These are phyloP conservation scores for Cylindroiulus punctatus DNA, from an alignment of 2,888 invertebrate species.

Conservation along the genomic window DNA sequence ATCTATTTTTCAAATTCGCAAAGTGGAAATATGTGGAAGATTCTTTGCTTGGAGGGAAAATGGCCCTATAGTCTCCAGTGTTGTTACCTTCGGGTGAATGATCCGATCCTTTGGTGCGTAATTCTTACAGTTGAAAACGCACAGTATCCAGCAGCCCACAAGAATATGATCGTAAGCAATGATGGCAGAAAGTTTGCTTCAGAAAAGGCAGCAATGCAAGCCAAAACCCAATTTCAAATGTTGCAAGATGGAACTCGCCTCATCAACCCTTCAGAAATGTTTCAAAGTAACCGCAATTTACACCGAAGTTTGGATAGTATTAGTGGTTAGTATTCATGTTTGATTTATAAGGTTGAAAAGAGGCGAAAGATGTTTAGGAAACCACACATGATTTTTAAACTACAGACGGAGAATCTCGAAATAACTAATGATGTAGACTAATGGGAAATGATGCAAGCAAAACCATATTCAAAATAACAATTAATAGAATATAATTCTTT, in stretches of 20 bases:
- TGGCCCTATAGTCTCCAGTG: background rate
- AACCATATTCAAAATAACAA: background rate
- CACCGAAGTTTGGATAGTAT: conserved; percentile 52
- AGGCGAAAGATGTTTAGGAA: conserved; percentile 10
- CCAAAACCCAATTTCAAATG: conserved; percentile 54
- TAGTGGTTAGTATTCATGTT: conserved; percentile 51
- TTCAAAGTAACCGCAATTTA: conserved; percentile 52
- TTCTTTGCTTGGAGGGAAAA: background rate
- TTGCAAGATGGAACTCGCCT: conserved; percentile 40
- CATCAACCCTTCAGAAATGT: conserved; percentile 53
- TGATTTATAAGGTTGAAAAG: background rate
- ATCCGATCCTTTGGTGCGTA: conserved; percentile 50
- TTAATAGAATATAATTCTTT: too few species aligned
- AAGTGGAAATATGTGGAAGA: conserved; percentile 40
- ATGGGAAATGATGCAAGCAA: background rate
- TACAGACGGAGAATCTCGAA: background rate
- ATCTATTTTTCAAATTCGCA: conserved; percentile 39
- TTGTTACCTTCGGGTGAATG: conserved; percentile 50
- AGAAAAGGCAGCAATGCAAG: conserved; percentile 53
- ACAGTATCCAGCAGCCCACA: conserved; percentile 52
- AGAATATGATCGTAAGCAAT: conserved; percentile 55
- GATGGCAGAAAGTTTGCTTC: conserved; percentile 52
- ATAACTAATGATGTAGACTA: background rate
- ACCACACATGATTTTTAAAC: background rate
- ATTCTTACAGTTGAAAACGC: conserved; percentile 52